phyloP scores from a whole-genome alignment of 1,140 invertebrate species.

The Lepidurus apus region DNA sequence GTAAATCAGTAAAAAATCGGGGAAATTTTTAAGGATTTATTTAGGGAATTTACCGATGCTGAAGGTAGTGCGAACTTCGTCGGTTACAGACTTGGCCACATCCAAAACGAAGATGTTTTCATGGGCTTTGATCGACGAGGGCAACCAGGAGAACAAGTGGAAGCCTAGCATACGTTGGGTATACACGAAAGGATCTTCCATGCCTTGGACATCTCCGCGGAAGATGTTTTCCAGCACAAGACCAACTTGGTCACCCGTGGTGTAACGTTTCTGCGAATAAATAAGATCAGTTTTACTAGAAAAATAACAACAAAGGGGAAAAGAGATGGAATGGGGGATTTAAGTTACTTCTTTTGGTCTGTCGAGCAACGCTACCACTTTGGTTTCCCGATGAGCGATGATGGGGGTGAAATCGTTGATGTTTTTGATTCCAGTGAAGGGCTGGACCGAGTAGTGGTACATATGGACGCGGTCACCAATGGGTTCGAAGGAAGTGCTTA shows the following conservation, averaged over 20 bases:
- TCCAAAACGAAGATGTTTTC: conserved; percentile 30
- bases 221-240: conserved; percentile 11
- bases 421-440: conserved; percentile 31
- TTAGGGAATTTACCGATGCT: conserved; percentile 4
- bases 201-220: conserved; percentile 29
- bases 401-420: conserved; percentile 31
- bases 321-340: too few species aligned
- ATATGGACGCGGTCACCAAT: conserved; percentile 27
- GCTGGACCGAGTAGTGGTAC: conserved; percentile 6
- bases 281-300: background rate
- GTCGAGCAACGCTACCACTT: conserved; percentile 24
- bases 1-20: too few species aligned
- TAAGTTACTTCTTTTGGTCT: conserved; percentile 26
- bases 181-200: conserved; percentile 26
- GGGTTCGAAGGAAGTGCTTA: conserved; percentile 25
- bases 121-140: conserved; percentile 22
- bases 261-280: background rate
- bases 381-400: conserved; percentile 28
- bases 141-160: conserved; percentile 17
- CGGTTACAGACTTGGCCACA: conserved; percentile 28
- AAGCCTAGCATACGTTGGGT: conserved; percentile 26
- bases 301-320: too few species aligned
- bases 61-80: conserved; percentile 24
- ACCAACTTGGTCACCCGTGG: conserved; percentile 23
- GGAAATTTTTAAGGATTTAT: background rate